A percentile compares a stretch with the other conserved stretches of the same genome.
Evolutionary conservation across 2,888 invertebrate species (phyloP).

Genomic region (Altica lythri): DNA sequence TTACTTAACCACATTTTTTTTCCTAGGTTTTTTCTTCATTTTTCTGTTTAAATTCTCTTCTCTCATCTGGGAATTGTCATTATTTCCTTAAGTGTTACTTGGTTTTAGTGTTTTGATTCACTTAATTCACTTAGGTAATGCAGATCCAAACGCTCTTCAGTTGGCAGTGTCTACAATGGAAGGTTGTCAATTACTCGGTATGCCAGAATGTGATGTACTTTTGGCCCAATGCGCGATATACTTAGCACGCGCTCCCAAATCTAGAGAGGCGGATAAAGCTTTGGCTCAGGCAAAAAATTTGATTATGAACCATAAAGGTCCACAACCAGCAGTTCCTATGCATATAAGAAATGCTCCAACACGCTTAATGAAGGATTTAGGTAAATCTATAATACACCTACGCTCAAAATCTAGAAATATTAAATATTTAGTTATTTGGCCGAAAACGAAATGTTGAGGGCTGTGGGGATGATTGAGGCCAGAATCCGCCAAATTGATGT

Average conservation of each 20-base stretch:
- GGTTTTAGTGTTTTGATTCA: no score
- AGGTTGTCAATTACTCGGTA: slow-evolving; percentile 78
- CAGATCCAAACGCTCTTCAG: slow-evolving; percentile 67
- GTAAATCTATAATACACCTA: slow-evolving; percentile 55
- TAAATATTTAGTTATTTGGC: no score
- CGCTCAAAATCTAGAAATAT: no score
- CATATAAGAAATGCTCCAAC: slow-evolving; percentile 83
- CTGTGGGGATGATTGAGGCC: no score
- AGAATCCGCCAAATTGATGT: no score
- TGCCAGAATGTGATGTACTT: slow-evolving; percentile 80
- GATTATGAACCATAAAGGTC: slow-evolving; percentile 67
- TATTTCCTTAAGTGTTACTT: no score
- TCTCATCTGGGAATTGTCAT: no score
- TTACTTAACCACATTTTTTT: no score
- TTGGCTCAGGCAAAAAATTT: slow-evolving; percentile 63
- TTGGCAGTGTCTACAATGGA: slow-evolving; percentile 77
- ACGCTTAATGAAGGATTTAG: slow-evolving; percentile 74
- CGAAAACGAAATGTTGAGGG: no score
- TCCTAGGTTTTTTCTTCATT: no score
- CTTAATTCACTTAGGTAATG: slow-evolving; percentile 62
- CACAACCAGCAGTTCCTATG: slow-evolving; percentile 75
- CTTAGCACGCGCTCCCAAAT: slow-evolving; percentile 75
- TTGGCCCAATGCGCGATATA: slow-evolving; percentile 79
- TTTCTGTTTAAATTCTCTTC: no score
- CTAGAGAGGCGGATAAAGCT: slow-evolving; percentile 63